Evolutionary conservation across 1,140 invertebrate genomes (phyloP).

Genomic region (Euwallacea similis): DNA sequence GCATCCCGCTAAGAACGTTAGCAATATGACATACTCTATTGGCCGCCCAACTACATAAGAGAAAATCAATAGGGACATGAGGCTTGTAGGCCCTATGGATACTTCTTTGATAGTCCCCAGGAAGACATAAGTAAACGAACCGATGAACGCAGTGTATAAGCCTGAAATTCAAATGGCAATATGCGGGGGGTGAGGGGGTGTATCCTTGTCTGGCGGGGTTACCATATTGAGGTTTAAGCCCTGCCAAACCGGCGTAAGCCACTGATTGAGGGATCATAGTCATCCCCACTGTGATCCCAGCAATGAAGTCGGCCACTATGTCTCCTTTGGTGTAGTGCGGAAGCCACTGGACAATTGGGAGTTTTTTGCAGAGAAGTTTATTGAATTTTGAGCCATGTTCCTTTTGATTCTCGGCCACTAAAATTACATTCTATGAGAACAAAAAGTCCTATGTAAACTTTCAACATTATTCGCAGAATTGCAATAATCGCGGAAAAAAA

Average conservation of each 20-base stretch:
- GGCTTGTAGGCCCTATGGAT: slow-evolving; percentile 85
- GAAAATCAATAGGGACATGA: slow-evolving; percentile 79
- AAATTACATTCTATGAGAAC: background rate
- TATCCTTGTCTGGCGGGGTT: background rate
- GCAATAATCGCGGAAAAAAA: background rate
- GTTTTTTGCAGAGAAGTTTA: slow-evolving; percentile 23
- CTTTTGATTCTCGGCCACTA: slow-evolving; percentile 9
- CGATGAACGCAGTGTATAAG: slow-evolving; percentile 87
- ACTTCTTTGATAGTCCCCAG: slow-evolving; percentile 83
- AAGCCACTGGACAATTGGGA: slow-evolving; percentile 61
- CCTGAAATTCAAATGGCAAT: slow-evolving; percentile 15
- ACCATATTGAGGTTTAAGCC: slow-evolving; percentile 78
- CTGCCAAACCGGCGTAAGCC: slow-evolving; percentile 76
- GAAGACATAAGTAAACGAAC: slow-evolving; percentile 83
- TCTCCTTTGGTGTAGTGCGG: slow-evolving; percentile 66
- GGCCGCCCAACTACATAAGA: slow-evolving; percentile 73
- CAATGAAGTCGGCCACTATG: slow-evolving; percentile 73
- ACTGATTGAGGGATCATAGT: slow-evolving; percentile 79
- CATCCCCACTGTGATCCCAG: slow-evolving; percentile 83
- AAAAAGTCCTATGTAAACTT: background rate
- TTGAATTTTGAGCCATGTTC: slow-evolving; percentile 26
- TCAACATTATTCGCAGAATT: slow-evolving; percentile 1
- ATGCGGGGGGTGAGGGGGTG: background rate
- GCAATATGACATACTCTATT: slow-evolving; percentile 74
- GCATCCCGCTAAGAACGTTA: slow-evolving; percentile 75